These are phyloP conservation scores for Rhynchonycteris naso DNA, from an alignment of 2,797 vertebrate genomes.

Conservation along the genomic window DNA sequence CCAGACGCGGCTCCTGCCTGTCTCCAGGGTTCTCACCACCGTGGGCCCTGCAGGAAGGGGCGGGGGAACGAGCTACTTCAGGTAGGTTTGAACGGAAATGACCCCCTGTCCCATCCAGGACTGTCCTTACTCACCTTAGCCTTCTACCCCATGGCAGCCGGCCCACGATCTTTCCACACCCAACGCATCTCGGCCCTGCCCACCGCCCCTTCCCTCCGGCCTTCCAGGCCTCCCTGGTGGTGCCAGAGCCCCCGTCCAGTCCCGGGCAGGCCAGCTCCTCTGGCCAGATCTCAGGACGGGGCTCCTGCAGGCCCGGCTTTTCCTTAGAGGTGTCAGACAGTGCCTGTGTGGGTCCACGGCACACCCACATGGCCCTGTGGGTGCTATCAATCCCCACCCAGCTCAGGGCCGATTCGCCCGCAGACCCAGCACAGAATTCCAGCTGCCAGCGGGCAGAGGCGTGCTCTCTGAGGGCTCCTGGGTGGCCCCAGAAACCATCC, in stretches of 20 bases:
- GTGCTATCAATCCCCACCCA: too few species aligned
- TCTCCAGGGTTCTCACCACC: rapidly evolving
- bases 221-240: background rate
- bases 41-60: background rate
- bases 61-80: too few species aligned
- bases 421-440: background rate
- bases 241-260: background rate
- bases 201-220: rapidly evolving
- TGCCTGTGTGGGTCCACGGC: rapidly evolving
- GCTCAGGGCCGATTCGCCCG: background rate
- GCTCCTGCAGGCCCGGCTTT: background rate
- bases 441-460: rapidly evolving
- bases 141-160: rapidly evolving
- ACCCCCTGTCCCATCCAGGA: background rate
- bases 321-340: background rate
- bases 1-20: rapidly evolving
- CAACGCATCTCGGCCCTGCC: background rate
- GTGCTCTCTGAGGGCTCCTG: background rate
- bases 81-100: background rate
- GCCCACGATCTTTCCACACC: background rate
- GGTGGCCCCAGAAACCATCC: background rate
- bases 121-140: too few species aligned
- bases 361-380: rapidly evolving
- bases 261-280: background rate
- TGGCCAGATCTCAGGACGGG: background rate